Conservation (phyloP, 1,140 invertebrate genomes). For the Drosophila elegans region DNA sequence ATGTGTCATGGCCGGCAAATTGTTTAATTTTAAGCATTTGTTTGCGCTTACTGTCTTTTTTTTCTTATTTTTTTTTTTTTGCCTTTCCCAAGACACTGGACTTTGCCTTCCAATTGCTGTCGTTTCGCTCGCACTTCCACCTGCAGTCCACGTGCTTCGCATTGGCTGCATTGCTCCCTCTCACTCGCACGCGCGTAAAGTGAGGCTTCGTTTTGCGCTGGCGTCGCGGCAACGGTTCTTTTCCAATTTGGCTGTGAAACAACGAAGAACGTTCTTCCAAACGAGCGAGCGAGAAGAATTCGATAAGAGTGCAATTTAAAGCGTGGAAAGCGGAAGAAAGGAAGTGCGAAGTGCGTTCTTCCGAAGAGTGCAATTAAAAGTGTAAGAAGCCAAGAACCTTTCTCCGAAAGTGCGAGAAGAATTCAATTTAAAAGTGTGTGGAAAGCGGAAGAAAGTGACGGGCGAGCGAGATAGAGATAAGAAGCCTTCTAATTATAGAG, state of each 20-base stretch:
- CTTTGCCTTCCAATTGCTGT: conserved; percentile 22
- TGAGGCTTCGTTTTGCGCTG: conserved; percentile 62
- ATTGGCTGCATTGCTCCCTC: conserved; percentile 20
- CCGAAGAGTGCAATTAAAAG: conserved; percentile 2
- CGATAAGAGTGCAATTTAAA: conserved; percentile 3
- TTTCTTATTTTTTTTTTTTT: conserved; percentile 12
- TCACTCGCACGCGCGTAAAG: conserved; percentile 3
- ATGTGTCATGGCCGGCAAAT: conserved; percentile 55
- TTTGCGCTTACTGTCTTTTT: conserved; percentile 25
- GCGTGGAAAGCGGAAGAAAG: conserved; percentile 2
- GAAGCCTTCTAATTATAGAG: conserved; percentile 67
- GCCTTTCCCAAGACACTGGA: conserved; percentile 39
- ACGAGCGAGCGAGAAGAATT: conserved; percentile 31
- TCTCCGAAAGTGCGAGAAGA: too few relatives aligned
- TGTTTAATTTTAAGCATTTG: conserved; percentile 50
- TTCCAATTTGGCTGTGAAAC: conserved; percentile 80
- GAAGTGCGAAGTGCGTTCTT: background rate
- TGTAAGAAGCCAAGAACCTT: background rate
- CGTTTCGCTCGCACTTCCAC: conserved; percentile 27
- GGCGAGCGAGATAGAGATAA: background rate
- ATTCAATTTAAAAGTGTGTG: background rate
- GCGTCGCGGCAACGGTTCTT: conserved; percentile 70
- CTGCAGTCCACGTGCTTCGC: conserved; percentile 43
- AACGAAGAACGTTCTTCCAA: conserved; percentile 65
- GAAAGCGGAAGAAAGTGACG: conserved; percentile 6